Percentiles rank a stretch among this genome's conserved stretches.
phyloP scores from a whole-genome alignment of 1,140 invertebrate genomes.

The Lordiphosa clarofinis region DNA sequence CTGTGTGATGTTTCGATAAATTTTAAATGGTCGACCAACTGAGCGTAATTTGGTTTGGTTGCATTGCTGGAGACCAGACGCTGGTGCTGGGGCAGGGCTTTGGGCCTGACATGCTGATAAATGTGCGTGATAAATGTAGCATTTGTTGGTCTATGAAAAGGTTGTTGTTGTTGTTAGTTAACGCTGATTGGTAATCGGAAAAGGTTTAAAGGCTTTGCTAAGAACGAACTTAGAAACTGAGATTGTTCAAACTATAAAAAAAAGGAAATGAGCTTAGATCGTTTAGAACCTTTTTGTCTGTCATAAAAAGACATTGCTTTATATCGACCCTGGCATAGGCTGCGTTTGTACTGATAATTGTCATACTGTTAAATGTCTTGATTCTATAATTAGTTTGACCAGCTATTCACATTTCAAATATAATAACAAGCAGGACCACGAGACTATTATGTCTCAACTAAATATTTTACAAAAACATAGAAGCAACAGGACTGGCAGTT shows the following conservation, averaged over 20 bases:
- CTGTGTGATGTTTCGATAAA: slow-evolving; percentile 62
- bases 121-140: slow-evolving; percentile 71
- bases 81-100: slow-evolving; percentile 18
- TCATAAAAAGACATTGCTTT: too few species aligned
- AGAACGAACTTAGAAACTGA: slow-evolving; percentile 6
- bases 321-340: too few species aligned
- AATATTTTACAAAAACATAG: too few species aligned
- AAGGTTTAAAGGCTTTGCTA: slow-evolving; percentile 14
- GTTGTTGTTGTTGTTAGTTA: slow-evolving; percentile 24
- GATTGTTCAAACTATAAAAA: slow-evolving; percentile 8
- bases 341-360: too few species aligned
- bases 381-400: too few species aligned
- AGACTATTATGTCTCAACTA: too few species aligned
- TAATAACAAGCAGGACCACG: too few species aligned
- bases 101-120: slow-evolving; percentile 70
- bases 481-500: too few species aligned
- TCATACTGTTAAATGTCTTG: too few species aligned
- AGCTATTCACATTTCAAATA: too few species aligned
- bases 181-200: slow-evolving; percentile 58
- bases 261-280: neutral
- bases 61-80: slow-evolving; percentile 7
- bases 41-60: slow-evolving; percentile 73
- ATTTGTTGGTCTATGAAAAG: slow-evolving; percentile 34
- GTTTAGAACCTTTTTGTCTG: too few species aligned
- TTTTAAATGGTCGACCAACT: slow-evolving; percentile 62